Percentiles rank a stretch among this genome's conserved stretches.
Conservation (phyloP, 2,797 vertebrate species). For the Bradypodion ventrale region DNA sequence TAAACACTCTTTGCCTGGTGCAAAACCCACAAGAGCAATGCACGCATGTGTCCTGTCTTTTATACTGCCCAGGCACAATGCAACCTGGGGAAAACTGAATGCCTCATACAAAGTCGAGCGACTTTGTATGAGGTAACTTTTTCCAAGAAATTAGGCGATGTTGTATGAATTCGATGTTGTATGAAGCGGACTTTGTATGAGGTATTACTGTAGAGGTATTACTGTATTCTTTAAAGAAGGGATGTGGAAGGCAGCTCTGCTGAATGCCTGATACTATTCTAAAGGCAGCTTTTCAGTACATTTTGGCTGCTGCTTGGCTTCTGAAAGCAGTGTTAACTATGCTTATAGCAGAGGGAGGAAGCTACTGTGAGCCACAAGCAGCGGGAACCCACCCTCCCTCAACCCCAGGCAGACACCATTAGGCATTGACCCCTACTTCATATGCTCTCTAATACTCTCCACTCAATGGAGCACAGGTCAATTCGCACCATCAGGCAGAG, state of each 20-base stretch:
- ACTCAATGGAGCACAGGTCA: neutral
- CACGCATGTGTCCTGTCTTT: too few relatives aligned
- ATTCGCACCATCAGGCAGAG: slow-evolving; percentile 10
- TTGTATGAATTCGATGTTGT: too few relatives aligned
- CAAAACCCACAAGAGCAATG: too few relatives aligned
- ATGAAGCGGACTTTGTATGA: too few relatives aligned
- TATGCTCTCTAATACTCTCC: slow-evolving; percentile 12
- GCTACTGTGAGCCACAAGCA: neutral
- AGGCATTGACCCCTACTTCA: slow-evolving; percentile 30
- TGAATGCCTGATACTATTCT: neutral
- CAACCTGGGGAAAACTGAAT: too few relatives aligned
- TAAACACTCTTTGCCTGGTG: too few relatives aligned
- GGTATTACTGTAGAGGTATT: too few relatives aligned
- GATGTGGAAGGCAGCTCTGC: neutral
- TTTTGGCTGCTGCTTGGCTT: neutral
- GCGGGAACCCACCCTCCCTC: slow-evolving; percentile 18
- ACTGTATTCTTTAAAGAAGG: neutral
- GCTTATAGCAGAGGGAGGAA: neutral
- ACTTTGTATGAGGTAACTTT: too few relatives aligned
- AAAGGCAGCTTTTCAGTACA: slow-evolving; percentile 1
- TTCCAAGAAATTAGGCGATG: too few relatives aligned
- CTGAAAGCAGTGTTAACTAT: neutral
- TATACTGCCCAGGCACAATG: too few relatives aligned
- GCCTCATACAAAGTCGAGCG: too few relatives aligned
- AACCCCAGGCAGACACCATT: slow-evolving; percentile 3